Evolutionary conservation across 30 jellyfish, hydroid and myxozoan genomes (phyloP).

Genomic region (Cassiopea xamachana): DNA sequence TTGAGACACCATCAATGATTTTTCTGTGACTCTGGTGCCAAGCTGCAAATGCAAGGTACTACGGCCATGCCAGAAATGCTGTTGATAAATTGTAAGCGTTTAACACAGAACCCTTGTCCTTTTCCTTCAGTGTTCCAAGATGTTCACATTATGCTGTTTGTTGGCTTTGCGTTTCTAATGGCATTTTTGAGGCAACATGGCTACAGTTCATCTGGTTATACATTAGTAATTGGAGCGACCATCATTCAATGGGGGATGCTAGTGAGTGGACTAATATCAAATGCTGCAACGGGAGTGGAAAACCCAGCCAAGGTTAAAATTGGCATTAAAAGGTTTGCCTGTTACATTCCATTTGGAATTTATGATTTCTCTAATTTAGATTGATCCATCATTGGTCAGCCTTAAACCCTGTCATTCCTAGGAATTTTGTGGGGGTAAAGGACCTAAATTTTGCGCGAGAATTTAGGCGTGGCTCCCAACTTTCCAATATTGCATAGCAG

Average conservation of each 20-base stretch:
- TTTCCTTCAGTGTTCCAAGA: conserved; percentile 86
- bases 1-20: no score
- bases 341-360: not conserved
- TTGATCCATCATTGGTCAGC: no score
- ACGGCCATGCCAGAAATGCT: not conserved
- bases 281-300: conserved; percentile 60
- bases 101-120: not conserved
- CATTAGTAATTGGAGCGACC: conserved; percentile 78
- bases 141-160: conserved; percentile 95
- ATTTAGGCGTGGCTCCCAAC: no score
- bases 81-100: not conserved
- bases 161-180: conserved; percentile 97
- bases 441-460: no score
- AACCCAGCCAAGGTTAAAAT: conserved; percentile 65
- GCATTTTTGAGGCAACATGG: conserved; percentile 86
- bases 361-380: no score
- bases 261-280: conserved; percentile 74
- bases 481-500: no score
- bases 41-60: not conserved
- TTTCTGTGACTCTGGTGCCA: no score
- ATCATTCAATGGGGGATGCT: conserved; percentile 96
- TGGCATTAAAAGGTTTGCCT: conserved; percentile 73
- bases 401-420: no score
- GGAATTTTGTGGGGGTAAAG: no score
- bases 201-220: conserved; percentile 83